phyloP scores from a whole-genome alignment of 2,797 vertebrate genomes.

The Enteromius argenteus region DNA sequence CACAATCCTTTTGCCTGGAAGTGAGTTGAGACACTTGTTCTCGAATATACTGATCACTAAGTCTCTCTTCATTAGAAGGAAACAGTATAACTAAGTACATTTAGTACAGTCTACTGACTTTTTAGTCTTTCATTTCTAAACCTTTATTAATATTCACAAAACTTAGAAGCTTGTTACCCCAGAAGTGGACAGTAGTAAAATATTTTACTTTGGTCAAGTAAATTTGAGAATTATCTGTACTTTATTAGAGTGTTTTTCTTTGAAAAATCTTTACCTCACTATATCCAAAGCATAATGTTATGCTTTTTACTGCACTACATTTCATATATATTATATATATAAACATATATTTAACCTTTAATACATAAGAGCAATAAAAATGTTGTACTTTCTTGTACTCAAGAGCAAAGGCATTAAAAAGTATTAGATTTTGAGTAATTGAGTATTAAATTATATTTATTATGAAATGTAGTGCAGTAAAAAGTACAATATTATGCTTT shows the following conservation, averaged over 20 bases:
- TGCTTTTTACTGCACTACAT: background rate
- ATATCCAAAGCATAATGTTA: background rate
- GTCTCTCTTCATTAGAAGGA: background rate
- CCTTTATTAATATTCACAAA: background rate
- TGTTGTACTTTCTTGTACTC: background rate
- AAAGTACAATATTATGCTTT: background rate
- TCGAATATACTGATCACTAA: background rate
- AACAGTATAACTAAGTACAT: background rate
- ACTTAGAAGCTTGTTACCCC: background rate
- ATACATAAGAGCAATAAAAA: background rate
- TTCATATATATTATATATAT: background rate
- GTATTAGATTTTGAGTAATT: background rate
- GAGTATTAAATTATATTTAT: background rate
- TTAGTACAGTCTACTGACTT: background rate
- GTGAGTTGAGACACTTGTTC: background rate
- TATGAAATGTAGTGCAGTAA: background rate
- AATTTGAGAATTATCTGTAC: background rate
- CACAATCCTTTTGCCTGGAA: background rate
- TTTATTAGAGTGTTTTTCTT: too few relatives aligned
- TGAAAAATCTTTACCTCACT: too few relatives aligned
- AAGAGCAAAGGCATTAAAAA: background rate
- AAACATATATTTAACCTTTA: background rate
- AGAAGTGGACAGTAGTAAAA: background rate
- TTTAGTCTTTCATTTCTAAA: background rate
- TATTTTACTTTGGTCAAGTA: background rate